Evolutionary conservation across 2,888 invertebrate genomes (phyloP), one percentile per base, ranked within the genome.

Genomic region (Homarus gammarus): DNA sequence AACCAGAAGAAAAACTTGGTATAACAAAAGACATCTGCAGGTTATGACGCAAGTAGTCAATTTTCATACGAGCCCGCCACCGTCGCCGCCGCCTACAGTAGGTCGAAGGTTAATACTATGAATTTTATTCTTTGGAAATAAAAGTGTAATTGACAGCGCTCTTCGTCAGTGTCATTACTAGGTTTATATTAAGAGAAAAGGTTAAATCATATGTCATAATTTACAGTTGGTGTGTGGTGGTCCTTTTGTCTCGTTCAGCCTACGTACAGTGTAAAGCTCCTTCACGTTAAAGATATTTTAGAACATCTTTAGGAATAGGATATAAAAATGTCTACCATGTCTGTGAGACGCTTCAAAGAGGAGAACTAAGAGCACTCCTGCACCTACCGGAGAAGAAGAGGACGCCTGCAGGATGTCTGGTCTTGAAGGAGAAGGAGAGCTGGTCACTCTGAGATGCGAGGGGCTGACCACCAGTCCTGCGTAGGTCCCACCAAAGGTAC

Each of bases 371-470:
- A 78, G 22, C 56, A 22, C 15, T 56, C 56, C 15, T 38, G 22
- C 75, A 93, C 95, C 95, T 93, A 97, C 98, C 98, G 93, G 98
- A 98, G 94, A 98, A 98, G 94, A 99, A 98, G 78, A 99, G 95
- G 73, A 99, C 95, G 92, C 98, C 98, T 93, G 97, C 97, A 12
- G 98, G 96, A 93, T 97, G 97, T 90, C 97, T 95, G 0, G 98
- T 98, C 94, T 98, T 98, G 95, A 99, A 99, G 94, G 97, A 97
- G 87, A 99, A 95, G 6, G 97, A 97, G 92, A 99, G 96, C 92
- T 97, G 96, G 94, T 99, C 99, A 93, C 97, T 97, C 86, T 97
- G 97, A 94, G 97, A 97, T 92, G 97, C 96, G 93, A 98, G 96
- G 2, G 97, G 97, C 93, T 97, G 97, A 0, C 97, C 97, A 3